Evolutionary conservation across 2,797 vertebrate genomes (phyloP).

Genomic region (Pteronotus mesoamericanus): DNA sequence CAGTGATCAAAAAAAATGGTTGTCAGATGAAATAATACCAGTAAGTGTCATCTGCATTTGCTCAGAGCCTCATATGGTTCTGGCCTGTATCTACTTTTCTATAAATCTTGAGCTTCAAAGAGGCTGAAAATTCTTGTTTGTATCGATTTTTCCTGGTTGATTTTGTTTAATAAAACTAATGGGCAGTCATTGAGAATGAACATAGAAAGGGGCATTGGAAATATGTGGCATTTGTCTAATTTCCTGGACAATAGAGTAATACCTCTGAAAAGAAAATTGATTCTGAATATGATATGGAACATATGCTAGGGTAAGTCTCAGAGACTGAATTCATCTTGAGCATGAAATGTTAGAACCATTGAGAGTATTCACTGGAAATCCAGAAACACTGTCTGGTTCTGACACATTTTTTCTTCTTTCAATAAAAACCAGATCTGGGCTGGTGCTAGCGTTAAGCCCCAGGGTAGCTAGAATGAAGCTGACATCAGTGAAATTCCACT

Average conservation of each 20-base stretch:
- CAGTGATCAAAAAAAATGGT: not conserved
- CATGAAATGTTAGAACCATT: constrained; percentile 39
- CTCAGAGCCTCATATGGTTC: not conserved
- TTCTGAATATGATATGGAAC: constrained; percentile 20
- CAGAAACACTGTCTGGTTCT: constrained; percentile 26
- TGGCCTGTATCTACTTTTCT: constrained; percentile 6
- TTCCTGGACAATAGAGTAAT: not conserved
- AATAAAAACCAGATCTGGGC: constrained; percentile 10
- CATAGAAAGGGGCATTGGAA: not conserved
- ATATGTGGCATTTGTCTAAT: constrained; percentile 26
- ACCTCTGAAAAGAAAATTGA: constrained; percentile 42
- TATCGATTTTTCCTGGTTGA: constrained; percentile 38
- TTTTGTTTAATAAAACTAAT: constrained; percentile 42
- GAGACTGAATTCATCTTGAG: constrained; percentile 26
- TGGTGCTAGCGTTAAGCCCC: not conserved
- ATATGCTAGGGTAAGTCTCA: not conserved
- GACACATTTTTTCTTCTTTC: constrained; percentile 37
- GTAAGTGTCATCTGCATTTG: constrained; percentile 10
- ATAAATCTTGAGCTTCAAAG: constrained; percentile 24
- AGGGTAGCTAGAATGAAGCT: not conserved
- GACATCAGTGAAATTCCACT: not conserved
- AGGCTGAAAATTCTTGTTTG: constrained; percentile 41
- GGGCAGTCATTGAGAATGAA: not conserved
- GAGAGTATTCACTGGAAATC: constrained; percentile 26
- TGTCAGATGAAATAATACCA: not conserved